phyloP scores from a whole-genome alignment of 2,113 vertebrate species.

The Rhinolophus sinicus region DNA sequence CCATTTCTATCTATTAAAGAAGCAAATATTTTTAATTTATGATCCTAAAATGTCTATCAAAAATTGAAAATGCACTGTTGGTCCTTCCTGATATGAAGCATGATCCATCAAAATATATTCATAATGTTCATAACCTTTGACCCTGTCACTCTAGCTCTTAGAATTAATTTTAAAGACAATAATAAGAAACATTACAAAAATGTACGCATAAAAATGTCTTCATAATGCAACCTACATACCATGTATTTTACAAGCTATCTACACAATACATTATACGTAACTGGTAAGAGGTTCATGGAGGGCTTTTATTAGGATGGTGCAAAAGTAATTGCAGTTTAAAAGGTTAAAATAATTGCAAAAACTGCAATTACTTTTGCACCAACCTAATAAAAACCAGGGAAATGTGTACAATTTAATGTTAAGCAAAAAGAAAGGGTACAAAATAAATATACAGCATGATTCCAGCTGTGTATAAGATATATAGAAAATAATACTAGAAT shows the following conservation, averaged over 20 bases:
- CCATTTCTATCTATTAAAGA: conserved; percentile 18
- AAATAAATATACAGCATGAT: background rate
- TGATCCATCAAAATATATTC: background rate
- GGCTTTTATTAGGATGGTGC: background rate
- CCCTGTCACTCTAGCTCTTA: background rate
- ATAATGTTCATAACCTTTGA: background rate
- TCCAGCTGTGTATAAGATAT: background rate
- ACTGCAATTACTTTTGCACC: too few species aligned
- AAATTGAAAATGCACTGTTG: background rate
- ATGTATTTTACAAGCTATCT: background rate
- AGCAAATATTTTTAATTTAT: background rate
- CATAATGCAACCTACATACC: background rate
- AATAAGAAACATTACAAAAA: background rate
- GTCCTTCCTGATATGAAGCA: background rate
- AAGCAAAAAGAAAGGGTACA: conserved; percentile 14
- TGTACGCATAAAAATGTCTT: background rate
- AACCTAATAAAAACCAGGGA: background rate
- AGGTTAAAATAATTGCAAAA: too few species aligned
- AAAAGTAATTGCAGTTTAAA: too few species aligned
- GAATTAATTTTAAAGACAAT: conserved; percentile 28
- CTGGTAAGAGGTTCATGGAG: background rate
- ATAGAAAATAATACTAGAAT: background rate
- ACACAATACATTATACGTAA: background rate
- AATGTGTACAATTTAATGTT: background rate
- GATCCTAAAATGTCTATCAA: background rate